Evolutionary conservation across 2,113 vertebrate genomes (phyloP).

Genomic region (Rhodinocichla rosea): DNA sequence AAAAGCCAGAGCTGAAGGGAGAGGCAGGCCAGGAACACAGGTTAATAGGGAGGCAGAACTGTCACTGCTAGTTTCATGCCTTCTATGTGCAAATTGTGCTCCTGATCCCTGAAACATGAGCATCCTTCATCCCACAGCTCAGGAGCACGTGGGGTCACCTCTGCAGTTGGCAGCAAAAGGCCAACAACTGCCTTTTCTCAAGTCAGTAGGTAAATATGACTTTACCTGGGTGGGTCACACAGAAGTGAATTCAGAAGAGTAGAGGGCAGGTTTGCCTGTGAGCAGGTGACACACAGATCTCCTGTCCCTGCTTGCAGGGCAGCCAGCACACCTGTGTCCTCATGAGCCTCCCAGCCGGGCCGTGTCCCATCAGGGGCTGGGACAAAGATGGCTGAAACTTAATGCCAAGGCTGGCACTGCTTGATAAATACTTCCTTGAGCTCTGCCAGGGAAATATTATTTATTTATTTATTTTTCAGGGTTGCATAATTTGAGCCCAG

Average conservation of each 20-base stretch:
- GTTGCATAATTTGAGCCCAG: not conserved
- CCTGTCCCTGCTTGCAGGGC: not conserved
- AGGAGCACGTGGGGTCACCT: accelerated
- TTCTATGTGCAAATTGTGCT: not conserved
- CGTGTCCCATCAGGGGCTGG: not conserved
- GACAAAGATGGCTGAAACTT: not conserved
- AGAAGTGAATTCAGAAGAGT: not conserved
- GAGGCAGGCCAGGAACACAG: not conserved
- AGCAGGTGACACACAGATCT: not conserved
- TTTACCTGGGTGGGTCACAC: not conserved
- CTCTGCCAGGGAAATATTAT: not conserved
- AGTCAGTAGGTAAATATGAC: not conserved
- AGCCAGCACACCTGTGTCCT: accelerated
- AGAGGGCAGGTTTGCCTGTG: not conserved
- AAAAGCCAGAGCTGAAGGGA: not conserved
- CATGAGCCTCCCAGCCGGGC: not conserved
- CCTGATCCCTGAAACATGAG: accelerated
- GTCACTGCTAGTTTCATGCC: not conserved
- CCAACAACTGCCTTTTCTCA: not conserved
- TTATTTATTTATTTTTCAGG: not conserved
- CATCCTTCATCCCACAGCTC: not conserved
- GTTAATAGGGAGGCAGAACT: not conserved
- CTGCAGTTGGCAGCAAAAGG: not conserved
- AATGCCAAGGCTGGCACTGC: not conserved
- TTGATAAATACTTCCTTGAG: not conserved